Conservation (phyloP, 2,888 invertebrate genomes). For the Arctia plantaginis region DNA sequence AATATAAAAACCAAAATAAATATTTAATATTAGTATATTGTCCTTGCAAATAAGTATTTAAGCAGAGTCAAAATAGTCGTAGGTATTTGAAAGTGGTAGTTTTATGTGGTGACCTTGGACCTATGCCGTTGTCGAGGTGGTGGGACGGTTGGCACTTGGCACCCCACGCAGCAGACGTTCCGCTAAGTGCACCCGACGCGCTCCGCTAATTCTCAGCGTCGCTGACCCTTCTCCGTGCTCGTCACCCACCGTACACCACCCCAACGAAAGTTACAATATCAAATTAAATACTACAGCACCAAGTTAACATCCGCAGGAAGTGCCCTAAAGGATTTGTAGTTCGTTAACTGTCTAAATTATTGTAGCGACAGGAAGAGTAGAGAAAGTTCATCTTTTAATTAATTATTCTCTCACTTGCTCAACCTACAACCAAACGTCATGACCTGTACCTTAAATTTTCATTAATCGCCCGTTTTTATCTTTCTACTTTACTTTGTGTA, state of each 20-base stretch:
- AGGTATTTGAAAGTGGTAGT: slow-evolving; percentile 25
- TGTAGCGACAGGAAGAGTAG: neutral
- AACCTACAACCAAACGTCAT: neutral
- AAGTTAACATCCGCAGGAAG: slow-evolving; percentile 45
- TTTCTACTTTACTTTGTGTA: neutral
- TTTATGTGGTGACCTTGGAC: slow-evolving; percentile 52
- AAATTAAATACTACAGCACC: slow-evolving; percentile 22
- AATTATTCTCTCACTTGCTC: neutral
- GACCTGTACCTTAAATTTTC: neutral
- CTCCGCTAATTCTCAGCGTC: slow-evolving; percentile 64
- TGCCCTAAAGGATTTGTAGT: slow-evolving; percentile 55
- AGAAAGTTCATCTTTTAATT: neutral
- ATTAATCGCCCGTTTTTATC: too few species aligned
- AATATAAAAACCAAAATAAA: neutral
- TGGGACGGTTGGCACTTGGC: slow-evolving; percentile 60
- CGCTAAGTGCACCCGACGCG: slow-evolving; percentile 66
- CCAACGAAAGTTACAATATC: slow-evolving; percentile 38
- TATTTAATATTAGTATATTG: too few species aligned
- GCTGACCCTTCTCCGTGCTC: slow-evolving; percentile 58
- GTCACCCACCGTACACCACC: slow-evolving; percentile 37
- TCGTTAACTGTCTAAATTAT: slow-evolving; percentile 48
- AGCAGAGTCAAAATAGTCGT: neutral
- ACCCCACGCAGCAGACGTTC: slow-evolving; percentile 68
- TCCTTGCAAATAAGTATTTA: neutral
- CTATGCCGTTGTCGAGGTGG: slow-evolving; percentile 42